Evolutionary conservation across 2,888 invertebrate genomes (phyloP).

Genomic region (Polyommatus icarus): DNA sequence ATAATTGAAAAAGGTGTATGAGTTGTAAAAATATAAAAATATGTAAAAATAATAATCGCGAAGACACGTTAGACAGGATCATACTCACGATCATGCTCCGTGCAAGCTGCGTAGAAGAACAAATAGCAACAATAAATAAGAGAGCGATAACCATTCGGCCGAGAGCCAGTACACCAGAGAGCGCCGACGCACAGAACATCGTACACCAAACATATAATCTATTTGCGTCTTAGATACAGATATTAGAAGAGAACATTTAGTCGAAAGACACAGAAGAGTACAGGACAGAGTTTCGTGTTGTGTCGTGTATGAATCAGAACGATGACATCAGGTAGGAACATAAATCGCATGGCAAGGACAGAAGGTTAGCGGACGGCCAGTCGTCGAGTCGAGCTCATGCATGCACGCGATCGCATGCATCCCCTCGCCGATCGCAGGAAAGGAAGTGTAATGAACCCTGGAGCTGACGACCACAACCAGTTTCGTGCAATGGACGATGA

Average conservation of each 20-base stretch:
- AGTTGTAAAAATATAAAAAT: background rate
- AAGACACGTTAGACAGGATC: conserved; percentile 54
- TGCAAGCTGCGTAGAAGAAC: conserved; percentile 88
- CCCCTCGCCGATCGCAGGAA: conserved; percentile 53
- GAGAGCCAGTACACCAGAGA: conserved; percentile 56
- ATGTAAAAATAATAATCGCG: conserved; percentile 32
- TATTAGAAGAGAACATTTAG: conserved; percentile 6
- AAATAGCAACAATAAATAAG: conserved; percentile 84
- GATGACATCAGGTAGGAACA: conserved; percentile 7
- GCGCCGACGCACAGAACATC: conserved; percentile 44
- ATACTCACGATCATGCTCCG: conserved; percentile 95
- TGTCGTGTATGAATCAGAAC: conserved; percentile 13
- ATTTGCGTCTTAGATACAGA: conserved; percentile 21
- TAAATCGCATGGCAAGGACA: conserved; percentile 15
- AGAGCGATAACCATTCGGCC: conserved; percentile 61
- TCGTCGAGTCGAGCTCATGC: conserved; percentile 50
- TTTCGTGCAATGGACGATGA: conserved; percentile 70
- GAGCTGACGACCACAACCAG: conserved; percentile 51
- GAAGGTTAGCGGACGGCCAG: conserved; percentile 40
- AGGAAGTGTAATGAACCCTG: conserved; percentile 60
- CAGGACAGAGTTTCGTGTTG: background rate
- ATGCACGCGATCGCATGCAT: conserved; percentile 61
- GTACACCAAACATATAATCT: conserved; percentile 39
- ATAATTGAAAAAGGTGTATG: background rate
- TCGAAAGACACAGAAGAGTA: conserved; percentile 10